Evolutionary conservation across 2,113 vertebrate genomes (phyloP), one percentile per base, ranked within the genome.

Genomic region (Mustela lutreola): DNA sequence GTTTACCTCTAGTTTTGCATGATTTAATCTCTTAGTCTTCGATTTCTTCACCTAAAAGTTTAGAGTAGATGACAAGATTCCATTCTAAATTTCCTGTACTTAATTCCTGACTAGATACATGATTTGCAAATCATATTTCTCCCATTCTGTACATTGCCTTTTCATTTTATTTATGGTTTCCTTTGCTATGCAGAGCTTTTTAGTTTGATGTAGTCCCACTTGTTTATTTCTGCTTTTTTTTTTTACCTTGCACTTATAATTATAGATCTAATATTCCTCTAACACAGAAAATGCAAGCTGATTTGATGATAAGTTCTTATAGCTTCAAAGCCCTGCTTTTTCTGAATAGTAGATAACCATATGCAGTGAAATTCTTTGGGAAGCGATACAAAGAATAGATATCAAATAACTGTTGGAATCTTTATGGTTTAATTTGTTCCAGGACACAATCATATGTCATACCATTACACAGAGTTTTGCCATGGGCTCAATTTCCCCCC

Each of bases 391-490:
- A 63, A 82, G 24, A 63, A 67, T 15, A 26, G 21, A 80, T 87
- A 60, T 39, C 79, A 63, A 53, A 2, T 95, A 78, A 70, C 26
- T 80, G 70, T 63, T 86, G 9, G 36, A 84, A 65, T 76, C 84
- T 87, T 71, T 60, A 24, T 92, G 63, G 42, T 81, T 94, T 97
- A 56, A 33, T 97, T 93, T 96, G 24, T 97, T 93, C 48, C 84
- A 99, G 99, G 98, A 98, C 79, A 98, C 98, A 0, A 96, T 95
- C 36, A 97, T 99, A 92, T 98, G 97, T 90, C 98, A 98, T 63
- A 97, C 97, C 4, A 85, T 98, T 56, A 98, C 98, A 1, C 98
- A 98, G 18, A 99, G 98, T 88, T 99, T 98, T 3, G 98, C 98
- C 2, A 97, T 99, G 98, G 98, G 98, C 26, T 92, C 98, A 85